Evolutionary conservation across 2,888 invertebrate species (phyloP).

Genomic region (Limenitis arthemis): DNA sequence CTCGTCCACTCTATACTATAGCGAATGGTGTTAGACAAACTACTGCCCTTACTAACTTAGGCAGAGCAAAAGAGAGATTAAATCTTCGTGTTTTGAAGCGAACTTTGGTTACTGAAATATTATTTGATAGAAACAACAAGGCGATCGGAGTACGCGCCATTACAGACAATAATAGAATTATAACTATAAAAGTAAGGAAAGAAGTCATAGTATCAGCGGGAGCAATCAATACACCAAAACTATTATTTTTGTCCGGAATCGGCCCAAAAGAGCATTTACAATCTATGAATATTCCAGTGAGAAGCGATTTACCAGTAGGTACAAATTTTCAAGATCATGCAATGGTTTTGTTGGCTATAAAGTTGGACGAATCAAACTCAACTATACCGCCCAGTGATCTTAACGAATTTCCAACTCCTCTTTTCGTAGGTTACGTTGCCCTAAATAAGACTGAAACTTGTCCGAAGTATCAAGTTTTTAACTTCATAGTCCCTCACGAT

Average conservation of each 20-base stretch:
- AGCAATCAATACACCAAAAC: slow-evolving; percentile 37
- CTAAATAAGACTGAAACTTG: slow-evolving; percentile 26
- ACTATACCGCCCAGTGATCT: slow-evolving; percentile 33
- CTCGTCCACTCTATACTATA: slow-evolving; percentile 49
- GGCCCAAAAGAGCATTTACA: slow-evolving; percentile 53
- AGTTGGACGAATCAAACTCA: slow-evolving; percentile 42
- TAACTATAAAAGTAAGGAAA: slow-evolving; percentile 24
- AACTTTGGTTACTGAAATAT: slow-evolving; percentile 28
- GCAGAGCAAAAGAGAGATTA: slow-evolving; percentile 39
- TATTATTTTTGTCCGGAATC: slow-evolving; percentile 33
- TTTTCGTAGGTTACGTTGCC: slow-evolving; percentile 28
- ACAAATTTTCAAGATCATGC: slow-evolving; percentile 37
- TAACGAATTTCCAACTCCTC: slow-evolving; percentile 23
- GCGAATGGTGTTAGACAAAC: slow-evolving; percentile 44
- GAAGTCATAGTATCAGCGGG: slow-evolving; percentile 48
- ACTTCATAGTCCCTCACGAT: slow-evolving; percentile 14
- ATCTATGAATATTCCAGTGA: slow-evolving; percentile 30
- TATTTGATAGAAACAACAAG: slow-evolving; percentile 28
- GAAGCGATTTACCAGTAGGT: slow-evolving; percentile 37
- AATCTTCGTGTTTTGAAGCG: slow-evolving; percentile 58
- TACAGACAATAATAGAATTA: slow-evolving; percentile 14
- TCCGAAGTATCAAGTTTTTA: slow-evolving; percentile 33
- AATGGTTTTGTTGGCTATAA: slow-evolving; percentile 20
- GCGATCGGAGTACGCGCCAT: slow-evolving; percentile 28
- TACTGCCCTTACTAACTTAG: slow-evolving; percentile 34